Base-by-base conservation (phyloP, 2,888 invertebrate species). In the Eilema sororculum region DNA sequence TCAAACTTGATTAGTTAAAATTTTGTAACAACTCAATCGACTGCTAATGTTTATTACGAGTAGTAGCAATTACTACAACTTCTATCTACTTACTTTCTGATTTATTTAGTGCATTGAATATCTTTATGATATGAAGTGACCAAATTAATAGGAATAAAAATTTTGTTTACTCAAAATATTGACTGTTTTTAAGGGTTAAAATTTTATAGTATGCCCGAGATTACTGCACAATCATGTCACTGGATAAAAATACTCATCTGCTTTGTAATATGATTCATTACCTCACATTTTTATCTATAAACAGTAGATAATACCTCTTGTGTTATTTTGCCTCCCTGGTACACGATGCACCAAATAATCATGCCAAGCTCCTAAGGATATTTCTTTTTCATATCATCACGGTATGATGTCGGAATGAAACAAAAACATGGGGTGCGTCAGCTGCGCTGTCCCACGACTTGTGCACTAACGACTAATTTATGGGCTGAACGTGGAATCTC, bases 381-480 rank as follows among this genome's bases (percentile, higher is more conserved):
- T 81, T 77, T 71, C 70, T 72, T 81, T 71, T 74, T 67, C 58
- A 73, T 74, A 81, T 78, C 72, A 71, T 28, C 65, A n/a, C 67
- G 57, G 70, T 65, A 68, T 72, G 72, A 81, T 72, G 69, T 69
- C 62, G 65, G 63, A 71, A 76, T 81, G 72, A 64, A 81, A 79
- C 73, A 74, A 81, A 75, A 81, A 81, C 77, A 81, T 66, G 70
- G 73, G 74, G 73, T 22, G 74, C 67, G 70, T 63, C 81, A 72
- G 79, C 76, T 81, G 81, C 73, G 68, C 30, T 1, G 61, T 81
- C 80, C 78, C 81, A 81, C 81, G 28, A 62, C 67, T 64, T 59
- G 59, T 61, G 33, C 66, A 65, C 72, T 63, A 69, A 52, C 68
- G 57, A 72, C 72, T 72, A 69, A 72, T 68, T 72, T 72, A 72